Percentiles rank a stretch among this genome's conserved stretches.
phyloP scores from a whole-genome alignment of 1,140 invertebrate species.

The Brachionus calyciflorus region DNA sequence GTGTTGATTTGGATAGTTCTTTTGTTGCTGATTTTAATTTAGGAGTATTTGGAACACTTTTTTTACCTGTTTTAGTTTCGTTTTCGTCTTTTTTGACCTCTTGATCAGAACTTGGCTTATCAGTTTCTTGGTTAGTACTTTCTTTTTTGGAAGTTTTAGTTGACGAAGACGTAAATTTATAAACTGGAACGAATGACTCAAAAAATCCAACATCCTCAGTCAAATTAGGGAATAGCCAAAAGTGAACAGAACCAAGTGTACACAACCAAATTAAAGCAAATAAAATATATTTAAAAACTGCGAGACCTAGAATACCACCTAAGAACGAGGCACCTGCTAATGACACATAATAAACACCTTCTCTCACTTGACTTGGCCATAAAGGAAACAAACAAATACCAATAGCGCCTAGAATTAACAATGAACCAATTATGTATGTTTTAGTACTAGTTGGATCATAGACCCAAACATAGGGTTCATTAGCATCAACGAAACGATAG shows the following conservation, averaged over 20 bases:
- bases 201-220: conserved; percentile 98
- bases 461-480: conserved; percentile 88
- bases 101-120: too few species aligned
- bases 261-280: conserved; percentile 86
- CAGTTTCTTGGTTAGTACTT: background rate
- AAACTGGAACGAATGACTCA: conserved; percentile 95
- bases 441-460: conserved; percentile 95
- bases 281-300: conserved; percentile 75
- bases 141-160: background rate
- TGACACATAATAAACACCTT: conserved; percentile 94
- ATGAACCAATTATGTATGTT: conserved; percentile 88
- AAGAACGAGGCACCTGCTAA: conserved; percentile 88
- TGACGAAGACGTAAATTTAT: conserved; percentile 61
- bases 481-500: conserved; percentile 86
- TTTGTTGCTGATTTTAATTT: background rate
- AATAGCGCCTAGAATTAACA: conserved; percentile 81
- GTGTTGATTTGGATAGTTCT: background rate
- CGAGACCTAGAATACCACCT: conserved; percentile 83
- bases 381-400: conserved; percentile 94
- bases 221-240: conserved; percentile 95
- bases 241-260: conserved; percentile 83
- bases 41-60: background rate
- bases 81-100: background rate
- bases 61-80: background rate
- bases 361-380: conserved; percentile 87